Evolutionary conservation across 1,140 invertebrate genomes (phyloP).

Genomic region (Polypedilum pembai): DNA sequence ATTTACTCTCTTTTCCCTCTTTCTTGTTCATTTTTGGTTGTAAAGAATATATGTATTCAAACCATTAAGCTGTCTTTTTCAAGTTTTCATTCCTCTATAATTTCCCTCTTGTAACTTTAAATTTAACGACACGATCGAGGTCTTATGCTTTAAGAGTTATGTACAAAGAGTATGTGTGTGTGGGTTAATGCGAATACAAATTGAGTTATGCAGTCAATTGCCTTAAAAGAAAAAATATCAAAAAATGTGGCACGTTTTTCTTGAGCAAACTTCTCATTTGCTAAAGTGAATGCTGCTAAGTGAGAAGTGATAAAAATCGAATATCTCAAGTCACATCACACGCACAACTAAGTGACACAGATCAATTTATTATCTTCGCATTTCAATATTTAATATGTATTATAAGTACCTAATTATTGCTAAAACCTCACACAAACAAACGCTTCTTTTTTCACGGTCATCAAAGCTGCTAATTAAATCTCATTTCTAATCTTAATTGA

Average conservation of each 20-base stretch:
- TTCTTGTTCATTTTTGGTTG: not conserved
- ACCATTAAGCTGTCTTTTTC: constrained; percentile 17
- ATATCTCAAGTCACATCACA: too few species aligned
- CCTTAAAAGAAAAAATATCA: too few species aligned
- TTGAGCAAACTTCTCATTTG: too few species aligned
- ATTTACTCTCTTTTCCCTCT: not conserved
- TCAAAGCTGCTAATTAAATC: not conserved
- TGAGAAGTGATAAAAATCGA: too few species aligned
- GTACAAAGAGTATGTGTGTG: too few species aligned
- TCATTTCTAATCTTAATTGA: constrained; percentile 13
- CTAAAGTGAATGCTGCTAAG: too few species aligned
- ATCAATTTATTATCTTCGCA: not conserved
- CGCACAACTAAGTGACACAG: not conserved
- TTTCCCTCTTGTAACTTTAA: not conserved
- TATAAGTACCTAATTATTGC: not conserved
- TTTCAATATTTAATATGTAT: not conserved
- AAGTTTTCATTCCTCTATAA: not conserved
- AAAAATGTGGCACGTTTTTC: too few species aligned
- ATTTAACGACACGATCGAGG: not conserved
- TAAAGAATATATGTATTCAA: not conserved
- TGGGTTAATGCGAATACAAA: too few species aligned
- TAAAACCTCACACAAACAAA: not conserved
- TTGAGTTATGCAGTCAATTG: too few species aligned
- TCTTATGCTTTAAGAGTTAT: not conserved
- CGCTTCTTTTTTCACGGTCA: not conserved